A percentile compares a stretch with the other conserved stretches of the same genome.
phyloP scores from a whole-genome alignment of 2,888 invertebrate species.

The Phorcus lineatus region DNA sequence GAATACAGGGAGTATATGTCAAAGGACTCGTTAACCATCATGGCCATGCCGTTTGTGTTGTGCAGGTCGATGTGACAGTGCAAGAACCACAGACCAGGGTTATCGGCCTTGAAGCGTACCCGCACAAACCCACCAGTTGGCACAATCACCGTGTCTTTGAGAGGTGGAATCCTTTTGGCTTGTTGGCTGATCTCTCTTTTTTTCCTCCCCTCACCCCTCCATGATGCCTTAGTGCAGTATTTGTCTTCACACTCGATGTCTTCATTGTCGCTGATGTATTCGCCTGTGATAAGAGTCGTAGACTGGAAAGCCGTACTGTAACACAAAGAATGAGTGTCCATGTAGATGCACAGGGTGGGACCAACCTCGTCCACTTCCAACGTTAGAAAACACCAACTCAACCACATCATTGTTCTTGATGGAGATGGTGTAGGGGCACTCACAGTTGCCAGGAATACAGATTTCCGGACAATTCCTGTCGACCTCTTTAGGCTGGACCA shows the following conservation, averaged over 20 bases:
- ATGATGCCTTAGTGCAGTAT: constrained; percentile 18
- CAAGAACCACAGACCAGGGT: no score
- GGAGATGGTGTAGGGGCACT: constrained; percentile 47
- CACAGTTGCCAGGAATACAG: constrained; percentile 38
- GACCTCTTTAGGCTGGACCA: constrained; percentile 31
- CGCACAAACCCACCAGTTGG: no score
- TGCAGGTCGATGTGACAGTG: no score
- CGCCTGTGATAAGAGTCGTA: constrained; percentile 28
- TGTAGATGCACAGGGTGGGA: constrained; percentile 63
- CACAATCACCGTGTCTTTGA: no score
- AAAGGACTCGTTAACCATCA: no score
- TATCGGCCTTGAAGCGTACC: no score
- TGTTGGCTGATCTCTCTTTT: no score
- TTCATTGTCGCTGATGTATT: not conserved
- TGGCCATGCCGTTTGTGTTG: no score
- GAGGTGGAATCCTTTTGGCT: no score
- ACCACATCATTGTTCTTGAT: constrained; percentile 35
- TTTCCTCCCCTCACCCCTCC: no score
- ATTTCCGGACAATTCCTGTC: constrained; percentile 30
- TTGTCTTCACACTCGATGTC: constrained; percentile 31
- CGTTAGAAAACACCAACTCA: constrained; percentile 52
- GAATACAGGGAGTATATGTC: no score
- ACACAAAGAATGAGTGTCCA: constrained; percentile 61
- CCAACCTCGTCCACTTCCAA: constrained; percentile 50
- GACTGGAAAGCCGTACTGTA: constrained; percentile 48